Evolutionary conservation across 2,797 vertebrate species (phyloP).

Genomic region (Pelodytes ibericus): DNA sequence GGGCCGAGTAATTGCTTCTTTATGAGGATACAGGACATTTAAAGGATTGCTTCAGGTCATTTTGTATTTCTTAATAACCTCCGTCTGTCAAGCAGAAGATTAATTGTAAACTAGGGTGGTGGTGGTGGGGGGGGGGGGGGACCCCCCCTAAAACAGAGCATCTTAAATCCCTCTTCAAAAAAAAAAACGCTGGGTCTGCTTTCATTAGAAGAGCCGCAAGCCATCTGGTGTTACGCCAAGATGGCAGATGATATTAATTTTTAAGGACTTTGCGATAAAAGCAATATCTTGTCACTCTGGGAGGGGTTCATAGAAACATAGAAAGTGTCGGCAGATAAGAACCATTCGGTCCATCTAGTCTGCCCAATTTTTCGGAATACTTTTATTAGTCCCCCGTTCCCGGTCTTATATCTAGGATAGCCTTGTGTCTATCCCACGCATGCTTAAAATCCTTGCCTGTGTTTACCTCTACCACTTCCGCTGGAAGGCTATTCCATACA

Average conservation of each 20-base stretch:
- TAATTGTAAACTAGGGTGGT: constrained; percentile 1
- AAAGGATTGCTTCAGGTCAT: background rate
- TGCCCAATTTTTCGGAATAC: no score
- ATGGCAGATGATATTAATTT: constrained; percentile 22
- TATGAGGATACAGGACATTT: background rate
- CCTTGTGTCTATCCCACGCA: no score
- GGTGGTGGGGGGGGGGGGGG: no score
- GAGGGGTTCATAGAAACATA: no score
- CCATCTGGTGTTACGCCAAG: constrained; percentile 7
- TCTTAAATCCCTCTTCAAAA: background rate
- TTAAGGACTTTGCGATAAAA: constrained; percentile 1
- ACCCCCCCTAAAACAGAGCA: background rate
- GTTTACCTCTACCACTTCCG: no score
- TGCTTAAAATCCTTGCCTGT: no score
- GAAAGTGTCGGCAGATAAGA: no score
- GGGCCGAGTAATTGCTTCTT: background rate
- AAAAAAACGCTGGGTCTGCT: background rate
- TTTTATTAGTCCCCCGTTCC: no score
- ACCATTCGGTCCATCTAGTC: no score
- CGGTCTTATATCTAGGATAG: no score
- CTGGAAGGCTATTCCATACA: no score
- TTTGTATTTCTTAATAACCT: background rate
- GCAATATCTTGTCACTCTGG: background rate
- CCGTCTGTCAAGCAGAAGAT: background rate
- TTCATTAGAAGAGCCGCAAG: constrained; percentile 17